A percentile compares a stretch with the other conserved stretches of the same genome.
These are phyloP conservation scores for Microtus ochrogaster DNA, from an alignment of 2,113 vertebrate species.

Conservation along the genomic window DNA sequence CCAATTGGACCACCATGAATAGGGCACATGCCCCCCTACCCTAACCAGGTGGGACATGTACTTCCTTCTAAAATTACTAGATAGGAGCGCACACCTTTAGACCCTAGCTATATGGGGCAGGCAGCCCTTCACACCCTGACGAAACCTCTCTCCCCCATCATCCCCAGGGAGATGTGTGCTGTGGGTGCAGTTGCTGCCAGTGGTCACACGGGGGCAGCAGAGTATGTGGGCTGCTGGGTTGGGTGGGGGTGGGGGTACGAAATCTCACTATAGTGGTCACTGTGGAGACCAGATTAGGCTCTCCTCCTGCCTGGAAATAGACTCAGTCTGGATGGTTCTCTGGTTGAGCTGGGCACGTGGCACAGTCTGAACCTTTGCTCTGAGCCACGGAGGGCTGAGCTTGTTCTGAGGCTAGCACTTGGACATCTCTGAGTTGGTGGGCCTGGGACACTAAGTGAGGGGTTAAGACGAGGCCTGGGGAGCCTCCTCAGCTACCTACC, in stretches of 20 bases:
- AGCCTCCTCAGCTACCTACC: neutral
- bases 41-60: neutral
- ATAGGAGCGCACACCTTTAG: neutral
- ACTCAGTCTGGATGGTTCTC: neutral
- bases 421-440: neutral
- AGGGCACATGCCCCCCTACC: neutral
- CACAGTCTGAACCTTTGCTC: too few species aligned
- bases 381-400: too few species aligned
- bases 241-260: too few species aligned
- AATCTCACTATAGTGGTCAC: neutral
- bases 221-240: neutral
- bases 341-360: neutral
- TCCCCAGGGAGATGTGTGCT: neutral
- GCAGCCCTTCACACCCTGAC: neutral
- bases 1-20: neutral
- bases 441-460: neutral
- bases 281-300: neutral
- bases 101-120: neutral
- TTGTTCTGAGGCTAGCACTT: fast-evolving
- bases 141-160: neutral
- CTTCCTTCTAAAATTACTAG: neutral
- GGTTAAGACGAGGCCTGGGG: neutral
- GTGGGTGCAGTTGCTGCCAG: too few species aligned
- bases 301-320: too few species aligned
- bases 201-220: neutral